Percentiles rank a stretch among this genome's conserved stretches.
Conservation (phyloP, 2,888 invertebrate species). For the Sicus ferrugineus region DNA sequence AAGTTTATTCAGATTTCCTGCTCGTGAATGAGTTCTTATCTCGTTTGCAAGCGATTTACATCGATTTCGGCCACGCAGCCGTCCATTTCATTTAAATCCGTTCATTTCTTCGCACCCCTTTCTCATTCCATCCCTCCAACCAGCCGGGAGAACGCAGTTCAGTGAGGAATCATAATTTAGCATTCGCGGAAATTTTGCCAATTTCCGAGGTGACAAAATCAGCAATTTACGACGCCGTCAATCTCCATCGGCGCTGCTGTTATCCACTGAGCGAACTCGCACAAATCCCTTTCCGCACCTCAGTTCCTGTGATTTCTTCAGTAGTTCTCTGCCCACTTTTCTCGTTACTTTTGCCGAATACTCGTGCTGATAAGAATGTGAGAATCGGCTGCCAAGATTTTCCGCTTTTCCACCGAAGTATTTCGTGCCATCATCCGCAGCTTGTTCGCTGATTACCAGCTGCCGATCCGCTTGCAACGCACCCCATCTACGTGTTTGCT, state of each 20-base stretch:
- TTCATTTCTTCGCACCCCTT: slow-evolving; percentile 6
- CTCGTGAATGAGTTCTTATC: too few relatives aligned
- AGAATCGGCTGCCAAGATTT: slow-evolving; percentile 31
- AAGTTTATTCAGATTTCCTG: too few relatives aligned
- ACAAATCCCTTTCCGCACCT: slow-evolving; percentile 20
- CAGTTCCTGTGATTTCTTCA: neutral
- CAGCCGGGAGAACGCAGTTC: too few relatives aligned
- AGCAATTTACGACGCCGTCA: slow-evolving; percentile 60
- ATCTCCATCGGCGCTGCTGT: slow-evolving; percentile 50
- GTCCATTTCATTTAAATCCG: too few relatives aligned
- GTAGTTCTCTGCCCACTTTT: neutral
- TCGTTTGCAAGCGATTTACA: neutral
- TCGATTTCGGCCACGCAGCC: neutral
- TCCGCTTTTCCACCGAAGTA: slow-evolving; percentile 11
- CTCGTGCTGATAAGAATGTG: slow-evolving; percentile 27
- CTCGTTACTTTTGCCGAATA: neutral
- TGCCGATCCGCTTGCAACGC: neutral
- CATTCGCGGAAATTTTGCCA: slow-evolving; percentile 52
- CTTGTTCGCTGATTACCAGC: slow-evolving; percentile 18
- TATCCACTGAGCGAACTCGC: slow-evolving; percentile 7
- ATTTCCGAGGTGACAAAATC: slow-evolving; percentile 61
- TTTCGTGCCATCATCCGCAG: slow-evolving; percentile 24
- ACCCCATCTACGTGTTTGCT: neutral
- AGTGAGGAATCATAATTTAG: slow-evolving; percentile 32
- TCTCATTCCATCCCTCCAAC: neutral